Conservation (phyloP, 2,797 vertebrate genomes). For the Hirundo rustica region DNA sequence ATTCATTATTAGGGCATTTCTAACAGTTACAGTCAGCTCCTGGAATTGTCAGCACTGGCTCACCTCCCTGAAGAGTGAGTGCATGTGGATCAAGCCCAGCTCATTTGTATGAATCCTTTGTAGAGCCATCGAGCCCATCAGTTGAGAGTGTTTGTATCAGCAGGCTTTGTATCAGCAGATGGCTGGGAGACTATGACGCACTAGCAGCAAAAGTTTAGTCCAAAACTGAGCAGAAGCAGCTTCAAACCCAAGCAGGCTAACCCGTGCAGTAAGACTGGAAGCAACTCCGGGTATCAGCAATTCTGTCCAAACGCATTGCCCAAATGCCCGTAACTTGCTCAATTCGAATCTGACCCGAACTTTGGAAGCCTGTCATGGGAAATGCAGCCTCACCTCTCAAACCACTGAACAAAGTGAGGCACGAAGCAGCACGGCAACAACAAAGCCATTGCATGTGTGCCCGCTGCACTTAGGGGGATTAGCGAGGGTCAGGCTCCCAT, state of each 20-base stretch:
- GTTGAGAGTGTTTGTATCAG: neutral
- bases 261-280: accelerated
- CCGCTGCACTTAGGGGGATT: conserved; percentile 73
- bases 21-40: neutral
- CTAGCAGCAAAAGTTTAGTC: neutral
- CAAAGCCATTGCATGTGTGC: conserved; percentile 66
- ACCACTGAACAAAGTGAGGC: neutral
- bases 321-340: neutral
- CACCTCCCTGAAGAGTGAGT: neutral
- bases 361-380: neutral
- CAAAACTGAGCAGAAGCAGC: neutral
- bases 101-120: neutral
- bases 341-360: neutral
- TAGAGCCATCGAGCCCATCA: accelerated
- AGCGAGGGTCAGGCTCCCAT: conserved; percentile 73
- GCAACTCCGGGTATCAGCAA: accelerated
- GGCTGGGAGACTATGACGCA: neutral
- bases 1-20: neutral
- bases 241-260: neutral
- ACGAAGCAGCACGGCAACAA: conserved; percentile 56
- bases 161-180: neutral
- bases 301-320: neutral
- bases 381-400: neutral
- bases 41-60: neutral
- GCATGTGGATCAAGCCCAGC: accelerated